A percentile compares a stretch with the other conserved stretches of the same genome.
phyloP scores from a whole-genome alignment of 2,888 invertebrate genomes.

The Camptogramma bilineatum region DNA sequence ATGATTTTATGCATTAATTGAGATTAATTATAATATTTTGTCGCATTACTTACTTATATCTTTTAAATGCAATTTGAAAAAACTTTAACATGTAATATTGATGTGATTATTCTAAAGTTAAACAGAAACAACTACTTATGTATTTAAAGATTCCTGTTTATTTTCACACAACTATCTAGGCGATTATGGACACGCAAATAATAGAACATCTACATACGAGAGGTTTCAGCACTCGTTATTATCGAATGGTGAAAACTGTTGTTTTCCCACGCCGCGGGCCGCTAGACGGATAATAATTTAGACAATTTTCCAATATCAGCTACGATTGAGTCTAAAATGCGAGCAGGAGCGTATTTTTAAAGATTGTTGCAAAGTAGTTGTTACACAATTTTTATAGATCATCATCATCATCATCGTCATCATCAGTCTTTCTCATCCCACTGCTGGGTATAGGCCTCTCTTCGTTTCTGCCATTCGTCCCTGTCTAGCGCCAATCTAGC shows the following conservation, averaged over 20 bases:
- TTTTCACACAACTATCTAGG: constrained; percentile 7
- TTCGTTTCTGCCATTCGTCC: too few species aligned
- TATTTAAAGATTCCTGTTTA: not conserved
- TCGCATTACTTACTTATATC: not conserved
- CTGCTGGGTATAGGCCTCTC: too few species aligned
- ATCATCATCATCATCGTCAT: too few species aligned
- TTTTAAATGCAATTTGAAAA: too few species aligned
- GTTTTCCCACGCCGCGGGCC: constrained; percentile 80
- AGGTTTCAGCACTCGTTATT: constrained; percentile 55
- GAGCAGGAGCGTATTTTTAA: constrained; percentile 22
- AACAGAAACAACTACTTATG: not conserved
- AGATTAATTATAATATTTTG: too few species aligned
- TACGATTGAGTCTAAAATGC: constrained; percentile 52
- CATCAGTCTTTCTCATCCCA: too few species aligned
- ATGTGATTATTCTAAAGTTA: not conserved
- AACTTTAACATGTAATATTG: too few species aligned
- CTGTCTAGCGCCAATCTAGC: too few species aligned
- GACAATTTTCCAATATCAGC: constrained; percentile 83
- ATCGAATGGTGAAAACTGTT: constrained; percentile 68
- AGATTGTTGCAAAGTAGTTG: too few species aligned
- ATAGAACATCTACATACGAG: constrained; percentile 46
- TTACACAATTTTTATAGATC: too few species aligned
- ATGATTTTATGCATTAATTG: too few species aligned
- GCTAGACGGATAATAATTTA: constrained; percentile 80
- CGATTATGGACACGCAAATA: constrained; percentile 27